Base-by-base conservation (phyloP, 2,888 invertebrate species). In the Nineta flava region DNA sequence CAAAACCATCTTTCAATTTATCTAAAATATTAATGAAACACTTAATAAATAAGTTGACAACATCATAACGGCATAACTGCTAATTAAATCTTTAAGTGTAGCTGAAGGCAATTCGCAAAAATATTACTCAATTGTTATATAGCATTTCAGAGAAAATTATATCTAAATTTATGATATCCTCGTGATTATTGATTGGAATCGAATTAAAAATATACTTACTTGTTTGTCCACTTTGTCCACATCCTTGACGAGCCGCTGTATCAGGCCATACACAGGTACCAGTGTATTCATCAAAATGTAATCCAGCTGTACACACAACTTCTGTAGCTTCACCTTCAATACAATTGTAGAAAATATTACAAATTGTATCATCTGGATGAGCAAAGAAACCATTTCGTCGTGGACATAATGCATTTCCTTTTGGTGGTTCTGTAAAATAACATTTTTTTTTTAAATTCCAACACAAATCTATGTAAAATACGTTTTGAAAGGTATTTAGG, bases 251-350 rank as follows among this genome's bases (percentile, higher is more conserved):
- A 56, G 79, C 83, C 35, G 84, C 83, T 10, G 81, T 68, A 52
- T 81, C 85, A 3, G 91, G 90, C 92, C 92, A 92, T 48, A 90
- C 88, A 63, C 92, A 92, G 49, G 86, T 88, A 50, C 91, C 91
- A 42, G 81, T 79, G 69, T 81, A 86, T 65, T 91, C 90, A 62
- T 92, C 90, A 66, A 91, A 92, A 69, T 88, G 87, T 40, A 92
- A 75, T 26, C 91, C 91, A 55, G 83, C 77, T n/a, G 91, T 87
- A 65, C 92, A 92, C 57, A 78, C 81, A 61, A 80, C 81, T 65
- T 87, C 84, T 48, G 75, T 81, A 47, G 80, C 73, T 26, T 85
- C 85, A 48, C 91, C 90, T 55, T 90, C 86, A 61, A 90, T 87
- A 65, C 91, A 92, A 69, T 88, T 90, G 74, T 75, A 87, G 77